A percentile compares a stretch with the other conserved stretches of the same genome.
These are phyloP conservation scores for Ochropleura leucogaster DNA, from an alignment of 2,888 invertebrate genomes.

Conservation along the genomic window DNA sequence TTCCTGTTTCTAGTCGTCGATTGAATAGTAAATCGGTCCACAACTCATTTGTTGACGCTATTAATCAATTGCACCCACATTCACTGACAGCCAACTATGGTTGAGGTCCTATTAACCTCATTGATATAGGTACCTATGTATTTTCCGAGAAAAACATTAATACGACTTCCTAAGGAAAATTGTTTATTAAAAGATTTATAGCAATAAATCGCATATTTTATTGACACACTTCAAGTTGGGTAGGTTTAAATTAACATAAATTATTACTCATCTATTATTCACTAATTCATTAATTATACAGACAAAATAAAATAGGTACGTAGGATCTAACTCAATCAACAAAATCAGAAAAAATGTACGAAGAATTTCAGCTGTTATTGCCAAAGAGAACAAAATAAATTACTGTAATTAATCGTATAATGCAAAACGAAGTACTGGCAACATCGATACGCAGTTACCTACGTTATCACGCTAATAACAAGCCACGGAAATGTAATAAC, in stretches of 20 bases:
- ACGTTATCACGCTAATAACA: slow-evolving; percentile 24
- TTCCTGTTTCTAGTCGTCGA: slow-evolving; percentile 10
- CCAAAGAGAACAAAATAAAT: slow-evolving; percentile 5
- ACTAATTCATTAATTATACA: background rate
- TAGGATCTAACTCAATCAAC: background rate
- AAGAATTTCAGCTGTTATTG: background rate
- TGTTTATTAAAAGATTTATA: slow-evolving; percentile 11
- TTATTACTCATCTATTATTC: slow-evolving; percentile 7
- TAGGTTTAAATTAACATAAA: slow-evolving; percentile 1
- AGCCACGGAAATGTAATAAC: slow-evolving; percentile 34
- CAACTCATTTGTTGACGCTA: slow-evolving; percentile 10
- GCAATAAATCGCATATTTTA: slow-evolving; percentile 34
- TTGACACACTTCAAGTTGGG: background rate
- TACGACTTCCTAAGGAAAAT: slow-evolving; percentile 1
- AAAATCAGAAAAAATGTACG: background rate
- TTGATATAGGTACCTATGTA: background rate
- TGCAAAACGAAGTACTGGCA: slow-evolving; percentile 1
- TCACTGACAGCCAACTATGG: background rate
- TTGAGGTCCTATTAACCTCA: slow-evolving; percentile 1
- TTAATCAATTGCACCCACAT: slow-evolving; percentile 21
- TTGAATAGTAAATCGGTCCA: slow-evolving; percentile 9
- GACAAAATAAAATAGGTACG: slow-evolving; percentile 16
- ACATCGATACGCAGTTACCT: slow-evolving; percentile 11
- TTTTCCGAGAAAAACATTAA: slow-evolving; percentile 26
- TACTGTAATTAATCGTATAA: slow-evolving; percentile 14